Conservation (phyloP, 2,888 invertebrate genomes). For the Aporophyla nigra region DNA sequence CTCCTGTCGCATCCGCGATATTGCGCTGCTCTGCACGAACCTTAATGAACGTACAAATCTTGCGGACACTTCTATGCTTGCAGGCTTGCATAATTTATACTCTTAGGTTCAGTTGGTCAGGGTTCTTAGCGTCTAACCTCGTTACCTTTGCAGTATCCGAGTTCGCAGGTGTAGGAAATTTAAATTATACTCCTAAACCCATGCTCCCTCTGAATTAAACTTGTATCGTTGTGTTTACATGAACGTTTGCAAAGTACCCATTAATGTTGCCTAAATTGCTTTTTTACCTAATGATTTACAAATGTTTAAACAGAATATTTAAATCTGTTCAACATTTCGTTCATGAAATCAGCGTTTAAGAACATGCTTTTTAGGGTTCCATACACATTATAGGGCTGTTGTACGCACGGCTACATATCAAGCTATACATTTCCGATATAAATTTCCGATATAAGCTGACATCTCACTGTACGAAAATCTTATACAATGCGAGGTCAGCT, state of each 20-base stretch:
- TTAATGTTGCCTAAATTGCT: not conserved
- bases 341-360: not conserved
- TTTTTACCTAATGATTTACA: conserved; percentile 15
- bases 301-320: not conserved
- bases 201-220: not conserved
- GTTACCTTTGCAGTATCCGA: conserved; percentile 44
- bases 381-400: too few relatives aligned
- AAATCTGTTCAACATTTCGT: not conserved
- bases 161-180: conserved; percentile 38
- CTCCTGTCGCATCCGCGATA: too few relatives aligned
- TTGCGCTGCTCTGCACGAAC: too few relatives aligned
- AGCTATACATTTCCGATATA: too few relatives aligned
- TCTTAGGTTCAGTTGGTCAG: not conserved
- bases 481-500: too few relatives aligned
- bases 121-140: conserved; percentile 31
- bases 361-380: not conserved
- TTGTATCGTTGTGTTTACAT: conserved; percentile 2
- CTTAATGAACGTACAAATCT: not conserved
- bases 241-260: not conserved
- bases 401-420: too few relatives aligned
- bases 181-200: conserved; percentile 28
- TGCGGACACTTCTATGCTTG: too few relatives aligned
- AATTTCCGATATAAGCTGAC: too few relatives aligned
- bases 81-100: conserved; percentile 10
- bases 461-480: too few relatives aligned